Conservation (phyloP, 2,888 invertebrate genomes). For the Pseudococcus jackbeardsleyi region DNA sequence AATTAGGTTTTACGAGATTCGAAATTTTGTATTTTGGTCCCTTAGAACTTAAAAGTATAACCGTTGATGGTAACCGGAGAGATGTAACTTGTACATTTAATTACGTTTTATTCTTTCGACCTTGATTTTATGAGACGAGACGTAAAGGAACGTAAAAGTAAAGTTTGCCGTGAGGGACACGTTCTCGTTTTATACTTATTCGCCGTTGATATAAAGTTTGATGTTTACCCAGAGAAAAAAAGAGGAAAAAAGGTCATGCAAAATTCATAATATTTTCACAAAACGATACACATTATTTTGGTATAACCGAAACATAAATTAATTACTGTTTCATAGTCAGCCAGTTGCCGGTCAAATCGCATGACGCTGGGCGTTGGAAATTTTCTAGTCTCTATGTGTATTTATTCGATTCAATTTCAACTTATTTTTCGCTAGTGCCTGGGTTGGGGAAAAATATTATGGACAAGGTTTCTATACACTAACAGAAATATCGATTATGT, state of each 20-base stretch:
- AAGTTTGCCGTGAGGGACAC: conserved; percentile 47
- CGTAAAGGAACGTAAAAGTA: conserved; percentile 32
- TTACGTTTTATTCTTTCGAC: conserved; percentile 49
- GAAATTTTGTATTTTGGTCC: conserved; percentile 23
- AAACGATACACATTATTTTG: neutral
- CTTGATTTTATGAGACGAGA: conserved; percentile 43
- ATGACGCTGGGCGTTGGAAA: neutral
- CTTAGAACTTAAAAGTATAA: conserved; percentile 20
- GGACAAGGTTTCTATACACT: no score
- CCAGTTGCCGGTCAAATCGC: neutral
- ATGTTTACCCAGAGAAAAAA: neutral
- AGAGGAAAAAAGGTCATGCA: neutral
- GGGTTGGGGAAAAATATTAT: neutral
- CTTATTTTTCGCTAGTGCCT: neutral
- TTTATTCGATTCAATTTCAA: neutral
- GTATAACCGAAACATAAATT: neutral
- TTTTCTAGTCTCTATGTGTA: neutral
- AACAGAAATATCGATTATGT: no score
- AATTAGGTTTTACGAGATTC: conserved; percentile 31
- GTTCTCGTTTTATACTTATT: conserved; percentile 27
- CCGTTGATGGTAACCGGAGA: conserved; percentile 10
- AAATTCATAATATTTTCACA: neutral
- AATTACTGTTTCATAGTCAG: neutral
- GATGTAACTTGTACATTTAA: conserved; percentile 43
- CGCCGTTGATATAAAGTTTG: neutral